Conservation (phyloP, 2,113 vertebrate genomes). For the Lynx canadensis region DNA sequence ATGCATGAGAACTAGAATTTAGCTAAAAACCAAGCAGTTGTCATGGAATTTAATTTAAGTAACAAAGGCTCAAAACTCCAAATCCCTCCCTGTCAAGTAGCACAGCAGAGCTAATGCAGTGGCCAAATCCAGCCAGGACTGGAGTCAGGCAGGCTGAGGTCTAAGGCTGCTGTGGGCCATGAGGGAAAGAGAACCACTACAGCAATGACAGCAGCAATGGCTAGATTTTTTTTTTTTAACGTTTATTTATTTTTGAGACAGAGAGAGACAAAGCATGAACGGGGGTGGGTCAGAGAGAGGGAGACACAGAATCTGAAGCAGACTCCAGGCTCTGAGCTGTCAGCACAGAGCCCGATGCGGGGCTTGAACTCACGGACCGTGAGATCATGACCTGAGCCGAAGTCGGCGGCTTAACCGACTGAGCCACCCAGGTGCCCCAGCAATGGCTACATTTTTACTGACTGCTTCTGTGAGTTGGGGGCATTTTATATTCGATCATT, state of each 20-base stretch:
- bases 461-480: background rate
- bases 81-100: background rate
- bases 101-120: background rate
- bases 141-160: background rate
- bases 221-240: background rate
- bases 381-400: too few species aligned
- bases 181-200: background rate
- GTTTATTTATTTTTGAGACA: too few species aligned
- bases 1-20: constrained; percentile 19
- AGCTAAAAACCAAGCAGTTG: background rate
- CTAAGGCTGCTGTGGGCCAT: background rate
- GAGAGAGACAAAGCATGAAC: too few species aligned
- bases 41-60: constrained; percentile 41
- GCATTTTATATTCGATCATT: background rate
- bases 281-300: too few species aligned
- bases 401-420: too few species aligned
- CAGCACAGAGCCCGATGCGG: too few species aligned
- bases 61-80: constrained; percentile 33
- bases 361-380: too few species aligned
- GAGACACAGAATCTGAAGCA: too few species aligned
- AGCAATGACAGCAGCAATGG: background rate
- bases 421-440: background rate
- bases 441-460: background rate
- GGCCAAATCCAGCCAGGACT: background rate
- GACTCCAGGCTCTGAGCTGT: too few species aligned